phyloP scores from a whole-genome alignment of 1,140 invertebrate genomes.

The Agrypnia vestita region DNA sequence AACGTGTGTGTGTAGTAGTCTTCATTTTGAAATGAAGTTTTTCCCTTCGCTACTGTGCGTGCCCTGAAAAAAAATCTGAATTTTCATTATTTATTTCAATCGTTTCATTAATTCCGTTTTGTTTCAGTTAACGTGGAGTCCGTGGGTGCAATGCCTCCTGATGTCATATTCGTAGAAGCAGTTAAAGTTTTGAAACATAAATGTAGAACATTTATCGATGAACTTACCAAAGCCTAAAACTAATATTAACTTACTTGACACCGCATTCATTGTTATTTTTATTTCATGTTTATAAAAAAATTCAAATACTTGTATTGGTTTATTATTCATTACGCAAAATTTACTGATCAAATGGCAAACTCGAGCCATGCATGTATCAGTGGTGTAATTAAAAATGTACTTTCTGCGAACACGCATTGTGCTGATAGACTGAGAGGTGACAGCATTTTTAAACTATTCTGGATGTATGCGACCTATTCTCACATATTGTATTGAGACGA shows the following conservation, averaged over 20 bases:
- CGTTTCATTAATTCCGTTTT: slow-evolving; percentile 56
- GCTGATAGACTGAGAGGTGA: too few relatives aligned
- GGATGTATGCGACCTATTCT: too few relatives aligned
- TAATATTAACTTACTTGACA: background rate
- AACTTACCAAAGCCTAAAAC: slow-evolving; percentile 72
- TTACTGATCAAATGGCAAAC: too few relatives aligned
- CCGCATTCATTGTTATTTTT: slow-evolving; percentile 18
- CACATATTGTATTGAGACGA: too few relatives aligned
- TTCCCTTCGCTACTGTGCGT: too few relatives aligned
- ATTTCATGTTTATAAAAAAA: slow-evolving; percentile 17
- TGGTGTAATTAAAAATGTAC: too few relatives aligned
- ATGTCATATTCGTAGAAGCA: slow-evolving; percentile 90
- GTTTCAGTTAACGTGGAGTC: slow-evolving; percentile 94
- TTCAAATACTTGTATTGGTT: slow-evolving; percentile 1
- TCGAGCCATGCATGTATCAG: too few relatives aligned
- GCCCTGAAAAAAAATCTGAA: too few relatives aligned
- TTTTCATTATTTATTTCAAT: too few relatives aligned
- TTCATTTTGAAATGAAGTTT: too few relatives aligned
- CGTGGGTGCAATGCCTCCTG: slow-evolving; percentile 87
- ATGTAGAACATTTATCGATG: slow-evolving; percentile 84
- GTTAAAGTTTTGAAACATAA: slow-evolving; percentile 91
- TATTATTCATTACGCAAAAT: background rate
- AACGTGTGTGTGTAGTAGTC: too few relatives aligned
- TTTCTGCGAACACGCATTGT: background rate
- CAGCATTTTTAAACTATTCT: too few relatives aligned